Evolutionary conservation across 2,797 vertebrate genomes (phyloP), one percentile per base, ranked within the genome.

Genomic region (Urophycis tenuis): DNA sequence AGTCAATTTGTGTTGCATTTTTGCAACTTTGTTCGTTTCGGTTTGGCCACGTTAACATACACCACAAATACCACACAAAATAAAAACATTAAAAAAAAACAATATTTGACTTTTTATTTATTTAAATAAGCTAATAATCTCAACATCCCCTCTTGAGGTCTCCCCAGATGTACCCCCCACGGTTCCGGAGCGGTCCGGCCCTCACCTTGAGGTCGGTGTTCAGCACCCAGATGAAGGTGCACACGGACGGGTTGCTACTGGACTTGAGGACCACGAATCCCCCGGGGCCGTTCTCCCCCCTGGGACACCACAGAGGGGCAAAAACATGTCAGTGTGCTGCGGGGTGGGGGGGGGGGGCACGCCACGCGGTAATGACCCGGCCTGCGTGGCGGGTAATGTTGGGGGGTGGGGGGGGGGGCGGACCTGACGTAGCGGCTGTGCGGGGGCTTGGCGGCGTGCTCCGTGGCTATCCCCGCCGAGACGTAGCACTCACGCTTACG

Each of bases 201-300:
- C 73, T 89, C 88, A 98, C 97, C 96, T 98, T 99, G 30, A 99
- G 91, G 85, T 99, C 96, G 0, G 97, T 97, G 89, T 99, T 99
- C 75, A 99, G 95, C 74, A 99, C 92, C 97, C 97, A 99, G 87
- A 99, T 87, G 85, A 99, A 98, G 33, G 96, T 98, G 90, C 96
- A 98, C 79, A 97, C 88, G 4, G 93, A 93, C 12, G 95, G 94
- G 83, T 98, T 98, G 70, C 89, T 93, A 88, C 91, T 93, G 71
- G 93, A 95, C 31, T 95, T 98, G 35, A 99, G 92, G 1, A 98
- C 96, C 67, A 97, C 87, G 80, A 99, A 99, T 30, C 97, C 97
- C 15, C 97, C 97, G 0, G 97, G 97, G 0, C 96, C 97, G 0
- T 99, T 99, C 89, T 99, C 97, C 1, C 96, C 97, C 84, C 97